phyloP scores from a whole-genome alignment of 2,113 vertebrate genomes.

The Okapia johnstoni region DNA sequence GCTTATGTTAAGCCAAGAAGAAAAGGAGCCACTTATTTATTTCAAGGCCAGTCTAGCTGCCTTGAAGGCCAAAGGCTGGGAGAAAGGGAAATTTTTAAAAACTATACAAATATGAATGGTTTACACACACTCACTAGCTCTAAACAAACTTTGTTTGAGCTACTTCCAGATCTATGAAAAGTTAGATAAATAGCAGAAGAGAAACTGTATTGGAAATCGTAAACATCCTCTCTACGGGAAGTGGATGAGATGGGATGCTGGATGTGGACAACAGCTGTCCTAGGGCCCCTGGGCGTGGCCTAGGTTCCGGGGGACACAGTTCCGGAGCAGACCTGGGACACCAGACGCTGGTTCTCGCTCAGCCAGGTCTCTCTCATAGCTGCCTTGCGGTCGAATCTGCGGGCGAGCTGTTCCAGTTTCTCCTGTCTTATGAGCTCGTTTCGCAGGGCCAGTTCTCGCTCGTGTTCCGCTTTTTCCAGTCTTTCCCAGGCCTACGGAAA shows the following conservation, averaged over 20 bases:
- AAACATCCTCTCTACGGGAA: conserved; percentile 52
- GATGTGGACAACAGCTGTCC: background rate
- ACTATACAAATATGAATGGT: background rate
- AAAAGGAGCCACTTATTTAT: background rate
- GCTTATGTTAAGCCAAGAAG: background rate
- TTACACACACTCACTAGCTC: background rate
- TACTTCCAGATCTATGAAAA: conserved; percentile 20
- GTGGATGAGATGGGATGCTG: background rate
- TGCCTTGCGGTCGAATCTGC: conserved; percentile 97
- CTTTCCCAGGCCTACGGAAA: conserved; percentile 92
- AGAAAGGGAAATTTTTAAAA: background rate
- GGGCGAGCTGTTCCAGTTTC: conserved; percentile 97
- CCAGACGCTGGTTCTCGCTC: conserved; percentile 96
- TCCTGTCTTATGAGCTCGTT: conserved; percentile 97
- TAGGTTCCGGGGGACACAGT: background rate
- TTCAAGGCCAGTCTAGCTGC: conserved; percentile 7
- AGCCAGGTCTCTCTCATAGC: conserved; percentile 99
- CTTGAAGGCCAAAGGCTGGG: background rate
- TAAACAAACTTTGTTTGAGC: conserved; percentile 39
- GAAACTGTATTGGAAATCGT: background rate
- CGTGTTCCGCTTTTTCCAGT: conserved; percentile 98
- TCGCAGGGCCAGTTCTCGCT: conserved; percentile 95
- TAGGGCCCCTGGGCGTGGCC: background rate
- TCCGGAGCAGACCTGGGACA: conserved; percentile 88
- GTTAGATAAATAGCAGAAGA: conserved; percentile 24